These are phyloP conservation scores for Hemichromis elongatus DNA, from an alignment of 2,113 vertebrate species.

Conservation along the genomic window DNA sequence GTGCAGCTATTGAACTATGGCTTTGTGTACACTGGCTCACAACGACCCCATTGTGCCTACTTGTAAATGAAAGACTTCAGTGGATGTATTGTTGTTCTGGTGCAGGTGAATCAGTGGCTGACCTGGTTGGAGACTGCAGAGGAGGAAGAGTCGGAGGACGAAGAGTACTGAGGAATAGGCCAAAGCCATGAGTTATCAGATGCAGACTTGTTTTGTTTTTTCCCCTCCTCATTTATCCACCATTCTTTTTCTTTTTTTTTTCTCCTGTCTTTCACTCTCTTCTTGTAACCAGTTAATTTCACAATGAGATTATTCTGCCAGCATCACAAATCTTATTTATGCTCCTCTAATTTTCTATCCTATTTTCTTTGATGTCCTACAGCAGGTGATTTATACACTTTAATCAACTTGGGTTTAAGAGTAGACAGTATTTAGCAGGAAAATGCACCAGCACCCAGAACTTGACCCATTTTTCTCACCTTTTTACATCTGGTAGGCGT, in stretches of 20 bases:
- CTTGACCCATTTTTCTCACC: conserved; percentile 24
- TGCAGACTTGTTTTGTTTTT: conserved; percentile 68
- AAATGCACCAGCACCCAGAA: conserved; percentile 19
- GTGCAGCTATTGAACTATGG: not conserved
- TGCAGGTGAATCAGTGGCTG: conserved; percentile 96
- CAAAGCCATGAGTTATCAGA: conserved; percentile 87
- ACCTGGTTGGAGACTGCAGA: conserved; percentile 99
- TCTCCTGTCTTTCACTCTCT: not conserved
- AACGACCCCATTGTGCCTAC: not conserved
- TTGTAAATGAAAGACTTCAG: not conserved
- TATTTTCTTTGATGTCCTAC: not conserved
- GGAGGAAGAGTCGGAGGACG: conserved; percentile 97
- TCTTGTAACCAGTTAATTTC: conserved; percentile 79
- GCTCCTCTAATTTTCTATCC: not conserved
- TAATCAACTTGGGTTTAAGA: conserved; percentile 6
- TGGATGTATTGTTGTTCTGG: not conserved
- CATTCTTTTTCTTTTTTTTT: not conserved
- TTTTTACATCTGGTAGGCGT: conserved; percentile 33
- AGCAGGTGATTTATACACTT: conserved; percentile 35
- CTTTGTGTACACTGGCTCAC: not conserved
- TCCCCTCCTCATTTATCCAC: not conserved
- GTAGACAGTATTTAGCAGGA: conserved; percentile 32
- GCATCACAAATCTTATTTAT: conserved; percentile 63
- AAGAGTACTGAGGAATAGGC: conserved; percentile 90
- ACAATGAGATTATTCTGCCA: conserved; percentile 72